Conservation (phyloP, 2,113 vertebrate species). For the Cynocephalus volans region DNA sequence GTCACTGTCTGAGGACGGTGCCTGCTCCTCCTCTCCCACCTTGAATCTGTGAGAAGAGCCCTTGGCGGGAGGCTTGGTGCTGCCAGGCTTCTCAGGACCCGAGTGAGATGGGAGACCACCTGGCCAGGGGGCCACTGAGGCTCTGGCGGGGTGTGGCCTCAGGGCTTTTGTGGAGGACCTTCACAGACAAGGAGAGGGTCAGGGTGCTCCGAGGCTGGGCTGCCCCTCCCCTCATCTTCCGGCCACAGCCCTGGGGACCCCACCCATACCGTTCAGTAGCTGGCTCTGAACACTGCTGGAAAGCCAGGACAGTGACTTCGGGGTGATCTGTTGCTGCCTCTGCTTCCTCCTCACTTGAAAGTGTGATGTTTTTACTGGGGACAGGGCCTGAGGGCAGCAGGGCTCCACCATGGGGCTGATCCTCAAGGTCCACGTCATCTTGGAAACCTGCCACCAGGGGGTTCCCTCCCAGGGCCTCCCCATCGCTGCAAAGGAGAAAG, state of each 20-base stretch:
- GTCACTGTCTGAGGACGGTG: constrained; percentile 94
- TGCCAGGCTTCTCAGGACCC: constrained; percentile 27
- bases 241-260: too few species aligned
- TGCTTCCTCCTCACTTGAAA: constrained; percentile 94
- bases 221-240: rapidly evolving
- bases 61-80: constrained; percentile 65
- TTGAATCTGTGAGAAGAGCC: constrained; percentile 78
- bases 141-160: constrained; percentile 87
- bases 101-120: constrained; percentile 72
- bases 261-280: constrained; percentile 89
- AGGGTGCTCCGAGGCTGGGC: neutral
- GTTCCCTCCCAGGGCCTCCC: constrained; percentile 91
- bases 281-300: constrained; percentile 81
- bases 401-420: constrained; percentile 86
- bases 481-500: constrained; percentile 89
- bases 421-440: constrained; percentile 96
- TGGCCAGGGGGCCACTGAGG: constrained; percentile 76
- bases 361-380: constrained; percentile 89
- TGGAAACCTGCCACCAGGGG: constrained; percentile 96
- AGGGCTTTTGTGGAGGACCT: constrained; percentile 87
- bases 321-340: constrained; percentile 37
- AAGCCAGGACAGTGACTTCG: neutral
- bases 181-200: neutral
- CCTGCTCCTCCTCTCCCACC: constrained; percentile 73
- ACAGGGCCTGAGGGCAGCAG: constrained; percentile 73